Conservation (phyloP, 2,888 invertebrate genomes). For the Diabrotica balteata region DNA sequence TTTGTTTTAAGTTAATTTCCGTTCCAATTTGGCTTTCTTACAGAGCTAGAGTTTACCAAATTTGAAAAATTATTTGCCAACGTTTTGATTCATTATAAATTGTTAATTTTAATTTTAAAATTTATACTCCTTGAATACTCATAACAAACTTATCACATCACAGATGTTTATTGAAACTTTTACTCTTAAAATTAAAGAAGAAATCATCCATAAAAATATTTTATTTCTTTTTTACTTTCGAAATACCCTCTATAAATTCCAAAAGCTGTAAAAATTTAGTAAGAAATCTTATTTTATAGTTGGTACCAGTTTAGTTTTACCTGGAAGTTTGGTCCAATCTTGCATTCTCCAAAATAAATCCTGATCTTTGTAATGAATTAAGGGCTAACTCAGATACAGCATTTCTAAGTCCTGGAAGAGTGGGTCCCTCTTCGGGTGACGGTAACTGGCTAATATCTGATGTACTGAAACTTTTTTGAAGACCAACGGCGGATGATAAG, state of each 20-base stretch:
- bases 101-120: too few species aligned
- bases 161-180: too few species aligned
- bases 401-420: slow-evolving; percentile 55
- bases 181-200: background rate
- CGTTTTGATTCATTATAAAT: too few species aligned
- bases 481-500: slow-evolving; percentile 78
- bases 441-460: slow-evolving; percentile 74
- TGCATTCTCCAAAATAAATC: slow-evolving; percentile 65
- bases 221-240: background rate
- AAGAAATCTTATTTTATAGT: too few species aligned
- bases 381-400: slow-evolving; percentile 67
- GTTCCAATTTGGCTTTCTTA: too few species aligned
- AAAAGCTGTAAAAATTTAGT: too few species aligned
- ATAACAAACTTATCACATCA: too few species aligned
- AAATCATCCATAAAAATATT: background rate
- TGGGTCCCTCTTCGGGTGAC: slow-evolving; percentile 61
- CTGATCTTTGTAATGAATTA: slow-evolving; percentile 64
- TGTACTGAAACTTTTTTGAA: slow-evolving; percentile 86
- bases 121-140: too few species aligned
- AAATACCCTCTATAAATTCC: too few species aligned
- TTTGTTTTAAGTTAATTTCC: too few species aligned
- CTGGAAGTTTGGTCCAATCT: slow-evolving; percentile 64
- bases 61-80: too few species aligned
- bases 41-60: too few species aligned
- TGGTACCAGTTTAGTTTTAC: slow-evolving; percentile 19